phyloP scores from a whole-genome alignment of 2,797 vertebrate genomes.

The Manis crassicaudata region DNA sequence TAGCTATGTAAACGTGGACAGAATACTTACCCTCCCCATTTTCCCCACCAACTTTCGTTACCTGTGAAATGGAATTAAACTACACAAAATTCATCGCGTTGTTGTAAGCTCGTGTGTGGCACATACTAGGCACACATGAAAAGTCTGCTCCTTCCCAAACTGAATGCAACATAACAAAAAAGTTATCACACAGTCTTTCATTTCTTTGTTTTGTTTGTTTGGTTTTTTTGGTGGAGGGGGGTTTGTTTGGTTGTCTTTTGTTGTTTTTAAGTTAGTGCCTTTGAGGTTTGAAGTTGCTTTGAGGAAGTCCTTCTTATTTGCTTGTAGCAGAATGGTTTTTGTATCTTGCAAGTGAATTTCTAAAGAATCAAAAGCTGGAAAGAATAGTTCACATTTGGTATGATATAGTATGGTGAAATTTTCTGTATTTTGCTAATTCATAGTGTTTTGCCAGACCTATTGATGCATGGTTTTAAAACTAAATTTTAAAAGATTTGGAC shows the following conservation, averaged over 20 bases:
- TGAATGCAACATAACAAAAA: background rate
- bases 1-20: background rate
- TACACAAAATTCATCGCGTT: background rate
- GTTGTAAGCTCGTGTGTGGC: background rate
- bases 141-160: background rate
- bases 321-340: background rate
- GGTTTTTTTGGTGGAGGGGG: too few relatives aligned
- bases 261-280: background rate
- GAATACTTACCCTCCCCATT: background rate
- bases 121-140: background rate
- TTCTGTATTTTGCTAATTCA: background rate
- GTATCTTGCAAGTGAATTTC: slow-evolving; percentile 7
- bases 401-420: background rate
- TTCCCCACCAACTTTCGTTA: background rate
- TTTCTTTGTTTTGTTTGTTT: background rate
- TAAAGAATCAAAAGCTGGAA: background rate
- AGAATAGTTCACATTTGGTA: background rate
- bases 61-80: background rate
- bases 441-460: slow-evolving; percentile 34
- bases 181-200: background rate
- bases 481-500: slow-evolving; percentile 53
- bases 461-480: background rate
- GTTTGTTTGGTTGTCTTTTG: background rate
- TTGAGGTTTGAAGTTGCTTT: background rate
- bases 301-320: background rate